A percentile compares a stretch with the other conserved stretches of the same genome.
Conservation (phyloP, 2,797 vertebrate species). For the Manis crassicaudata region DNA sequence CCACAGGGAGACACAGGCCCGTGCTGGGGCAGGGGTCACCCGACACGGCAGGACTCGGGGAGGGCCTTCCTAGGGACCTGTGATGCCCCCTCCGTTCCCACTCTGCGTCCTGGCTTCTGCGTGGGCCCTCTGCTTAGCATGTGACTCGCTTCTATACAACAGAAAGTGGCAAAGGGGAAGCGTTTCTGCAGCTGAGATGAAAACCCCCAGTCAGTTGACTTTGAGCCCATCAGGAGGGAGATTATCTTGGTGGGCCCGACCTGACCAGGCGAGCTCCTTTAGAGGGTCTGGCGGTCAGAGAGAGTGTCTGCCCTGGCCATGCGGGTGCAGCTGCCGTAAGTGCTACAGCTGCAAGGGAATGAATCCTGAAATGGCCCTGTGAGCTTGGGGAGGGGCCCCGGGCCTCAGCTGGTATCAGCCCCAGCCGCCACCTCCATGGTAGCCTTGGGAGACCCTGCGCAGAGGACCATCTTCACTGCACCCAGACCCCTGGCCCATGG, state of each 20-base stretch:
- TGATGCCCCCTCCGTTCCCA: rapidly evolving
- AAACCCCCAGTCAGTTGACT: rapidly evolving
- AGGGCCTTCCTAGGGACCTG: background rate
- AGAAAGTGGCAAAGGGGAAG: background rate
- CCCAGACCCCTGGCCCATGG: too few species aligned
- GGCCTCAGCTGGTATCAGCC: rapidly evolving
- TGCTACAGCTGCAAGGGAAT: background rate
- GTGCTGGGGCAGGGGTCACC: rapidly evolving
- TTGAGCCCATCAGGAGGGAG: background rate
- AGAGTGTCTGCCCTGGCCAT: rapidly evolving
- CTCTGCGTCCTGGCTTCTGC: too few species aligned
- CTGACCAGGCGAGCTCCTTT: rapidly evolving
- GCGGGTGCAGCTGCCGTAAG: background rate
- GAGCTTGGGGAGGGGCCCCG: rapidly evolving
- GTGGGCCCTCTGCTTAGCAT: rapidly evolving
- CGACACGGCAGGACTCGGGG: background rate
- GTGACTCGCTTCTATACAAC: background rate
- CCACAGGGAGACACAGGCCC: rapidly evolving
- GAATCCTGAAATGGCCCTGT: rapidly evolving
- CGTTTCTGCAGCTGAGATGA: background rate
- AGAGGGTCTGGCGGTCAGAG: background rate
- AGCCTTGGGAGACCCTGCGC: background rate
- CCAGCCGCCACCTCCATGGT: background rate
- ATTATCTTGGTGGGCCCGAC: background rate
- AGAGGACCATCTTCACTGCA: rapidly evolving